Conservation (phyloP, 2,113 vertebrate genomes). For the Hippoglossus stenolepis region DNA sequence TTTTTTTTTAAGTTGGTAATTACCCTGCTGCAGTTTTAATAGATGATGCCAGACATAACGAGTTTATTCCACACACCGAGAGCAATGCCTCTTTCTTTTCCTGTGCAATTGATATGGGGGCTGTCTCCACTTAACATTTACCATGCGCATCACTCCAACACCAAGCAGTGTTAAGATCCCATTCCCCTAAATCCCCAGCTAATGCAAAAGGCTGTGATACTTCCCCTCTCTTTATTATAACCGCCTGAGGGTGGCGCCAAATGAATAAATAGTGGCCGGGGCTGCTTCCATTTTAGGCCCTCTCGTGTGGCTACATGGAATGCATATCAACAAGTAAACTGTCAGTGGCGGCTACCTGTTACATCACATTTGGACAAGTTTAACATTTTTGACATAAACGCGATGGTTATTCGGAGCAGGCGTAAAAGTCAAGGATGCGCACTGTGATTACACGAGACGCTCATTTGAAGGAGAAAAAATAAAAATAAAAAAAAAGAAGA, state of each 20-base stretch:
- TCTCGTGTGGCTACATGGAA: slow-evolving; percentile 65
- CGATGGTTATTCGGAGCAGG: background rate
- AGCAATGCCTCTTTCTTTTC: background rate
- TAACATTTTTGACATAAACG: background rate
- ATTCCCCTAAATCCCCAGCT: slow-evolving; percentile 28
- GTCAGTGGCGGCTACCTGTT: slow-evolving; percentile 66
- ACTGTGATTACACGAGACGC: background rate
- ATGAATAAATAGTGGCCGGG: slow-evolving; percentile 76
- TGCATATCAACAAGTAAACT: slow-evolving; percentile 79
- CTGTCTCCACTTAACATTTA: background rate
- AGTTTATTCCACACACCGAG: slow-evolving; percentile 17
- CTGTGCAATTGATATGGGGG: slow-evolving; percentile 1
- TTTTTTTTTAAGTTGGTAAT: slow-evolving; percentile 34
- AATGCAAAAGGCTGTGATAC: slow-evolving; percentile 5
- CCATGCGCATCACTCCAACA: slow-evolving; percentile 14
- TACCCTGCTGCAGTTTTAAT: slow-evolving; percentile 54
- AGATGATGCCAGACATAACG: slow-evolving; percentile 43
- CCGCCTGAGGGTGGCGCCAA: slow-evolving; percentile 85
- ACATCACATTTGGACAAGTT: slow-evolving; percentile 22
- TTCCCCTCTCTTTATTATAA: slow-evolving; percentile 42
- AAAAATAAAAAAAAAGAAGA: background rate
- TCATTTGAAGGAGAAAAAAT: background rate
- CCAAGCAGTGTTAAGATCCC: slow-evolving; percentile 26
- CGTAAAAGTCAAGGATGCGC: background rate
- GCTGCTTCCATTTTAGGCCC: slow-evolving; percentile 65